These are phyloP conservation scores for Lasiurus cinereus DNA, from an alignment of 2,113 vertebrate species.

Conservation along the genomic window DNA sequence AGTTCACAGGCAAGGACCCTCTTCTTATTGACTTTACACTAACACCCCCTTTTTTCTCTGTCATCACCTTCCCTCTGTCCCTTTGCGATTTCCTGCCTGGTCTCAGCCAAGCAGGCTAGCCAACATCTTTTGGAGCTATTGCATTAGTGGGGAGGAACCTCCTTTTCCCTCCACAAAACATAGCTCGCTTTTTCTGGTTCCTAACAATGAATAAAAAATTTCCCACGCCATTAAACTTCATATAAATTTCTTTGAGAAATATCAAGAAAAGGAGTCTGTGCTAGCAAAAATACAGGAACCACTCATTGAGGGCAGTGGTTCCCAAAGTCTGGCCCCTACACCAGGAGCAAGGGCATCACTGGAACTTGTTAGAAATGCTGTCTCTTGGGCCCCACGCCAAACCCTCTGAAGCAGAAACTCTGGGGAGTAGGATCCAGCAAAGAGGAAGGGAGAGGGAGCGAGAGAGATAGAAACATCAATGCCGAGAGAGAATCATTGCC, in stretches of 20 bases:
- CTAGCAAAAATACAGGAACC: not conserved
- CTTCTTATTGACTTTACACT: not conserved
- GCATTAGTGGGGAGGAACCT: not conserved
- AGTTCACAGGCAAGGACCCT: not conserved
- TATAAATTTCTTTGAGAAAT: not conserved
- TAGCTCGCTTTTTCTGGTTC: not conserved
- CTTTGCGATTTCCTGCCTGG: not conserved
- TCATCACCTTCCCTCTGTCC: not conserved
- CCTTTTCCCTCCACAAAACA: not conserved
- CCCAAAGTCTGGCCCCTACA: not conserved
- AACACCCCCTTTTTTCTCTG: not conserved
- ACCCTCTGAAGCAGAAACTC: not conserved
- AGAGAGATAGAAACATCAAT: too few relatives aligned
- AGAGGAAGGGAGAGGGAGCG: too few relatives aligned
- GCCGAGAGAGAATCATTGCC: too few relatives aligned
- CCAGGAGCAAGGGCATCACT: fast-evolving
- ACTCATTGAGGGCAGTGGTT: not conserved
- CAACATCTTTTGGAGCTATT: not conserved
- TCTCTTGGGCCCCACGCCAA: too few relatives aligned
- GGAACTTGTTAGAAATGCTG: not conserved
- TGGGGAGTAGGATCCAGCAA: not conserved
- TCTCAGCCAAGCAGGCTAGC: not conserved
- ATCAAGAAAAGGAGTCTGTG: not conserved
- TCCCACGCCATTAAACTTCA: not conserved
- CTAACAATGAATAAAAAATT: not conserved